Base-by-base conservation (phyloP, 2,113 vertebrate species). In the Cinclus mexicanus region DNA sequence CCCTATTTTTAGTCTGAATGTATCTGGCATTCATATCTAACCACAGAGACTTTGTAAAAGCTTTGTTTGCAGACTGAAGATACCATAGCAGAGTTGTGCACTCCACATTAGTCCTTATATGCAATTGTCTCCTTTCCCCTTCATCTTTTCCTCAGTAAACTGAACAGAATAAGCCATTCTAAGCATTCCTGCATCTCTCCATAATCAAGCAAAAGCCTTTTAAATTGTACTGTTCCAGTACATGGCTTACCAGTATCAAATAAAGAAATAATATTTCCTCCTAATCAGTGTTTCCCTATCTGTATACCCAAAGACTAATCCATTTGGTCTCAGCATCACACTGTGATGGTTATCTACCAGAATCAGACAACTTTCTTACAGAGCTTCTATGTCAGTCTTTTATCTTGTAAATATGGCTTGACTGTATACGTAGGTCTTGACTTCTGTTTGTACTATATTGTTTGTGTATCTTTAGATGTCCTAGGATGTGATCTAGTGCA, bases 1-100 rank as follows among this genome's bases (percentile, higher is more conserved):
- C 80, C 26, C 63, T 83, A 20, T 57, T 95, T 96, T 95, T 83
- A 94, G 55, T n/a, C 59, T 86, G 50, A 72, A 47, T 53, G 21
- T 77, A 42, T 80, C 79, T 70, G 35, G 47, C 75, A 65, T 71
- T 52, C 24, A 1, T 56, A 61, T 46, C 55, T 69, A 80, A 60
- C 49, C 46, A 10, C 21, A 7, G 53, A 80, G 59, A 39, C 79
- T 94, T 77, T 79, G 37, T 53, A 50, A 77, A 76, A 83, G 57
- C 55, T 85, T 56, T 84, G n/a, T 84, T 78, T 50, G 67, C 63
- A 71, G 12, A 33, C 53, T 37, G 53, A 85, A 65, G 50, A 42
- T 23, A 31, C 16, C 3, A 2, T 17, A n/a, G 17, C n/a, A 59
- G 65, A 61, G 26, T 59, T 63, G 12, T 9, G 5, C 81, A 77